Conservation (phyloP, 2,113 vertebrate species). For the Cyprinodon brontotheroides region DNA sequence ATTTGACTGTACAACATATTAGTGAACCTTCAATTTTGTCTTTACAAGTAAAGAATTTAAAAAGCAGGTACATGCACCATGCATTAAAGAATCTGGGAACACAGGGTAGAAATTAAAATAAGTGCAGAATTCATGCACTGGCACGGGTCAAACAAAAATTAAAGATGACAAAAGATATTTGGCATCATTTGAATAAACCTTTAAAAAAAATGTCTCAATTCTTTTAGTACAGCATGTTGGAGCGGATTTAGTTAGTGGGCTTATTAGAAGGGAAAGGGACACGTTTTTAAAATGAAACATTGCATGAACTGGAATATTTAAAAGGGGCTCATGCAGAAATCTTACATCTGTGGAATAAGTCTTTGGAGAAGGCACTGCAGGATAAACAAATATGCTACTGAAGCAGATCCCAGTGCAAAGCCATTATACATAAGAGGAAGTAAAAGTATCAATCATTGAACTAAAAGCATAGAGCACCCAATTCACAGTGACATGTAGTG, state of each 20-base stretch:
- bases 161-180: slow-evolving; percentile 41
- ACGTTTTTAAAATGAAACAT: not conserved
- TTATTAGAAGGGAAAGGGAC: not conserved
- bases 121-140: slow-evolving; percentile 19
- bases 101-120: slow-evolving; percentile 22
- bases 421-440: slow-evolving; percentile 20
- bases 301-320: not conserved
- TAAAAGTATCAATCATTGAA: slow-evolving; percentile 69
- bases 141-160: slow-evolving; percentile 14
- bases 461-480: slow-evolving; percentile 74
- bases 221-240: not conserved
- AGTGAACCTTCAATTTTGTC: slow-evolving; percentile 52
- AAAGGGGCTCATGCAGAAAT: slow-evolving; percentile 15
- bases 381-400: slow-evolving; percentile 42
- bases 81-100: slow-evolving; percentile 43
- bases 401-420: slow-evolving; percentile 34
- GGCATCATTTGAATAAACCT: slow-evolving; percentile 19
- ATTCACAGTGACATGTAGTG: slow-evolving; percentile 79
- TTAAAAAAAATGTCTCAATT: not conserved
- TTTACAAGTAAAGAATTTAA: slow-evolving; percentile 42
- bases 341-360: slow-evolving; percentile 25
- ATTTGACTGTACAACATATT: slow-evolving; percentile 53
- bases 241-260: not conserved
- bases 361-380: slow-evolving; percentile 74
- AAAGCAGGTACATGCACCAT: slow-evolving; percentile 47